Conservation (phyloP, 2,797 vertebrate genomes). For the Pipistrellus pipistrellus region DNA sequence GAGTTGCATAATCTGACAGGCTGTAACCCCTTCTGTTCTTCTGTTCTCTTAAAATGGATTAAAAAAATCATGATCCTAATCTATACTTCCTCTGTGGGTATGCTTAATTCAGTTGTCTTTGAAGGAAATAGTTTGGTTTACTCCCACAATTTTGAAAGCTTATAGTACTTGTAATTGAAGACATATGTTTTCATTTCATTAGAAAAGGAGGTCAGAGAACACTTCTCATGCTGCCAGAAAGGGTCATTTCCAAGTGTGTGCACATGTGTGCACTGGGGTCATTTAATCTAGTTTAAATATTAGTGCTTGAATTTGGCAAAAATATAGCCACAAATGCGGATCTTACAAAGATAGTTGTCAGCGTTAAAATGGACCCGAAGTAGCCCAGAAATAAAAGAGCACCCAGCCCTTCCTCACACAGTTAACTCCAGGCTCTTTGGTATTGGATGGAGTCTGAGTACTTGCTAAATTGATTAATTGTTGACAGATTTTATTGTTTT, state of each 20-base stretch:
- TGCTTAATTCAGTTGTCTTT: constrained; percentile 62
- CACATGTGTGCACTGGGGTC: not conserved
- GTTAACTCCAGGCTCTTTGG: constrained; percentile 28
- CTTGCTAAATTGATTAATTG: constrained; percentile 4
- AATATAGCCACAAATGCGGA: not conserved
- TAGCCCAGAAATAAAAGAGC: not conserved
- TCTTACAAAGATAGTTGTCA: not conserved
- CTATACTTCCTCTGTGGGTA: not conserved
- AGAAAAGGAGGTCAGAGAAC: constrained; percentile 60
- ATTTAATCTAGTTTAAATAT: constrained; percentile 63
- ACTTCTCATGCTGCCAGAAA: constrained; percentile 50
- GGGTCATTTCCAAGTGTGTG: constrained; percentile 19
- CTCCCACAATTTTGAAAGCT: constrained; percentile 53
- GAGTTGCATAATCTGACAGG: constrained; percentile 43
- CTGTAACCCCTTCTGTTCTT: constrained; percentile 13
- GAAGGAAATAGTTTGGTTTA: constrained; percentile 64
- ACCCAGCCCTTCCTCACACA: not conserved
- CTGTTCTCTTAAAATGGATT: constrained; percentile 50
- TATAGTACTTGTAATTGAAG: constrained; percentile 59
- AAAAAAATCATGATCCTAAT: constrained; percentile 32
- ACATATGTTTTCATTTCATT: constrained; percentile 61
- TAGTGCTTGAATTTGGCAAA: constrained; percentile 27
- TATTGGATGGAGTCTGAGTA: constrained; percentile 19
- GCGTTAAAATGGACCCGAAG: constrained; percentile 31
- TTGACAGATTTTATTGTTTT: constrained; percentile 26